Percentiles rank a stretch among this genome's conserved stretches.
These are phyloP conservation scores for Gnathonemus echidnorhynchus DNA, from an alignment of 2,113 vertebrate species.

Conservation along the genomic window DNA sequence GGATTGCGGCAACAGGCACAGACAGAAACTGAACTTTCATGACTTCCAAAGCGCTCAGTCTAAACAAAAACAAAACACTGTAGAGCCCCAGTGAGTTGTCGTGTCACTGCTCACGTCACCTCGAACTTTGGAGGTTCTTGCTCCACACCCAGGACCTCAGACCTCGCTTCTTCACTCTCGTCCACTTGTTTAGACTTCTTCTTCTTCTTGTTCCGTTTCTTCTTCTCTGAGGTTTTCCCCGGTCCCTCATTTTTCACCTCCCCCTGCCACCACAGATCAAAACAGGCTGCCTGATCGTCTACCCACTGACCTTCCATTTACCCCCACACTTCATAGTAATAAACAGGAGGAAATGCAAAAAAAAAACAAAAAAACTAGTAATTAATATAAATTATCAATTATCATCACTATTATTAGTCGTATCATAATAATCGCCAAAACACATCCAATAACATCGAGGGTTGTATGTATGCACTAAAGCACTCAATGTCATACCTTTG, in stretches of 20 bases:
- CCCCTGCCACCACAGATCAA: constrained; percentile 18
- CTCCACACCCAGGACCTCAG: constrained; percentile 15
- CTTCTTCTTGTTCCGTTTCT: constrained; percentile 36
- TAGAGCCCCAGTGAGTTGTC: not conserved
- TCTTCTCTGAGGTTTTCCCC: constrained; percentile 43
- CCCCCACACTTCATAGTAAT: not conserved
- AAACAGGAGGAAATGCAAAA: not conserved
- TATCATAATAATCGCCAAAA: not conserved
- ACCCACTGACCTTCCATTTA: not conserved
- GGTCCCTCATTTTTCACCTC: constrained; percentile 32
- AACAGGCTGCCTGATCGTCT: not conserved
- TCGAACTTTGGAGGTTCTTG: constrained; percentile 61
- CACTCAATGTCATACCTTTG: constrained; percentile 36
- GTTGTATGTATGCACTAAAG: not conserved
- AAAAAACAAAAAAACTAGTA: not conserved
- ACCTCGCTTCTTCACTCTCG: constrained; percentile 30
- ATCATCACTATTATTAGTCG: not conserved
- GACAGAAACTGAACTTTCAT: not conserved
- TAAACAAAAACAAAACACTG: not conserved
- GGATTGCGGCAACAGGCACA: not conserved
- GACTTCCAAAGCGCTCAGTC: not conserved
- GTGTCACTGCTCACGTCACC: constrained; percentile 38
- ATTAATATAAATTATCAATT: not conserved
- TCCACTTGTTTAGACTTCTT: constrained; percentile 43
- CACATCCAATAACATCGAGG: not conserved